Percentiles rank a stretch among this genome's conserved stretches.
phyloP scores from a whole-genome alignment of 2,113 vertebrate species.

The Sebastes schlegelii region DNA sequence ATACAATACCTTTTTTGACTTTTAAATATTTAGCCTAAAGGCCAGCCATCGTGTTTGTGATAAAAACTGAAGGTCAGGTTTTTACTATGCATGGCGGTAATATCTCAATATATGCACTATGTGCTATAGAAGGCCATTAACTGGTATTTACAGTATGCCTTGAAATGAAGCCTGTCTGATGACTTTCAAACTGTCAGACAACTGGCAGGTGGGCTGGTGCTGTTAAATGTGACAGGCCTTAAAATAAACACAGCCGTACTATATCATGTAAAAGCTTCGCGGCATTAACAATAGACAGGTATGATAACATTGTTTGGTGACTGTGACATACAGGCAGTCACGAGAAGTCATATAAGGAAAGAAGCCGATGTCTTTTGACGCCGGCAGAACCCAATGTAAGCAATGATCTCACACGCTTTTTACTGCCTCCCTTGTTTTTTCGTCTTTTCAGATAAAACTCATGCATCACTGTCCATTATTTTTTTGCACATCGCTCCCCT shows the following conservation, averaged over 20 bases:
- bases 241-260: conserved; percentile 70
- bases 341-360: conserved; percentile 51
- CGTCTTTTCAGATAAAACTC: conserved; percentile 57
- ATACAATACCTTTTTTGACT: conserved; percentile 12
- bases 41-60: conserved; percentile 27
- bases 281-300: conserved; percentile 68
- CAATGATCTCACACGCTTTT: conserved; percentile 47
- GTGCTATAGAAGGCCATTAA: conserved; percentile 40
- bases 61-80: conserved; percentile 53
- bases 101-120: conserved; percentile 21
- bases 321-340: conserved; percentile 57
- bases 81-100: conserved; percentile 31
- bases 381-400: conserved; percentile 25
- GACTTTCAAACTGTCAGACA: conserved; percentile 51
- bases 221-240: conserved; percentile 66
- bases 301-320: conserved; percentile 65
- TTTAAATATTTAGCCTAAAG: conserved; percentile 32
- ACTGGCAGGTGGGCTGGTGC: conserved; percentile 56
- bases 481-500: conserved; percentile 19
- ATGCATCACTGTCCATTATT: conserved; percentile 28
- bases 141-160: conserved; percentile 66
- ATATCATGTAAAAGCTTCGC: conserved; percentile 60
- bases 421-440: conserved; percentile 31
- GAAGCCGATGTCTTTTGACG: conserved; percentile 44
- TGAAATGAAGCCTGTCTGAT: conserved; percentile 62